Percentiles rank a stretch among this genome's conserved stretches.
Conservation (phyloP, 1,140 invertebrate genomes). For the Plodia interpunctella region DNA sequence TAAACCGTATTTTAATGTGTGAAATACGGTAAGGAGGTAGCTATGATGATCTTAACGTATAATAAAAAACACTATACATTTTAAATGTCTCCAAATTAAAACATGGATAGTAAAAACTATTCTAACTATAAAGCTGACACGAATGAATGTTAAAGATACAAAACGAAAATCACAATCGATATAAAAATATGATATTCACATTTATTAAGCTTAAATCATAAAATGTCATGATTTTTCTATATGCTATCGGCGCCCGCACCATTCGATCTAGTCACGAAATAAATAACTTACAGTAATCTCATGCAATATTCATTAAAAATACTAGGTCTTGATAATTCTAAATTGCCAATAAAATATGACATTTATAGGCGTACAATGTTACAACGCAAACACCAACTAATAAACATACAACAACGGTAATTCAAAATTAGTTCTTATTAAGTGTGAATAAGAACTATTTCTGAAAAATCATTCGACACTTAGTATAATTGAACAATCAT, state of each 20-base stretch:
- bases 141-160: background rate
- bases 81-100: background rate
- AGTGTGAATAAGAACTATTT: no score
- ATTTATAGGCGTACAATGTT: no score
- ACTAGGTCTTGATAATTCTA: background rate
- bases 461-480: no score
- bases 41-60: background rate
- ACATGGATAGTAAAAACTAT: background rate
- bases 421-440: no score
- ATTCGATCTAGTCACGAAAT: background rate
- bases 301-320: constrained; percentile 2
- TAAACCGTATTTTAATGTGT: background rate
- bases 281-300: background rate
- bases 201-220: background rate
- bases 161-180: background rate
- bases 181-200: constrained; percentile 1
- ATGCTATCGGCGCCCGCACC: background rate
- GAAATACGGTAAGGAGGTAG: constrained; percentile 1
- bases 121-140: background rate
- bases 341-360: no score
- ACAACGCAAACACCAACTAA: no score
- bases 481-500: no score
- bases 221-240: background rate
- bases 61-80: background rate
- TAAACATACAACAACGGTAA: no score